Conservation (phyloP, 2,888 invertebrate genomes). For the Ochropacha duplaris region DNA sequence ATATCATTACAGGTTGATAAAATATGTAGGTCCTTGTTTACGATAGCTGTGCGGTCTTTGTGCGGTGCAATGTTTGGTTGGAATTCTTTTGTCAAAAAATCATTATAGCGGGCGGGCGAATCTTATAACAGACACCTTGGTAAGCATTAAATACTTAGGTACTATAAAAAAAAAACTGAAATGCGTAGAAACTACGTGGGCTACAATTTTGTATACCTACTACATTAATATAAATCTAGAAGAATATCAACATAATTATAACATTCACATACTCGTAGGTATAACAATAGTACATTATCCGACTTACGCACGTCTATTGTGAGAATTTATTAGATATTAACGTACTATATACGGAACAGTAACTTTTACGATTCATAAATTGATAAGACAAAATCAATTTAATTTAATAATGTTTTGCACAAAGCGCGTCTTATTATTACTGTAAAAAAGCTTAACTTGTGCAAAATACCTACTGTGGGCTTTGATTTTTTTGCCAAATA, state of each 20-base stretch:
- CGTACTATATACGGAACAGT: not conserved
- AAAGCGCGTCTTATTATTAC: too few relatives aligned
- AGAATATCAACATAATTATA: not conserved
- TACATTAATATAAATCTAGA: not conserved
- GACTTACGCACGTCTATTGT: not conserved
- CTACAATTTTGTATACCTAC: not conserved
- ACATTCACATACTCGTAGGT: not conserved
- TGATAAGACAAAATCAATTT: not conserved
- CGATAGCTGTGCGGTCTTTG: too few relatives aligned
- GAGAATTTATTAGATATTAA: not conserved
- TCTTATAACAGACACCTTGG: too few relatives aligned
- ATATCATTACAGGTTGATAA: too few relatives aligned
- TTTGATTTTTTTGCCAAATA: too few relatives aligned
- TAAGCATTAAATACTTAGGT: too few relatives aligned
- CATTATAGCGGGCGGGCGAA: too few relatives aligned
- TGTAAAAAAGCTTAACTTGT: not conserved
- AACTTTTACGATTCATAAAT: slow-evolving; percentile 5
- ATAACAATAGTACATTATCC: slow-evolving; percentile 7
- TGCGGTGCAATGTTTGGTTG: too few relatives aligned
- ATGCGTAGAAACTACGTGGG: not conserved
- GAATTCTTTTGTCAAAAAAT: too few relatives aligned
- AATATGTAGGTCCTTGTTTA: too few relatives aligned
- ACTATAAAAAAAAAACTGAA: too few relatives aligned
- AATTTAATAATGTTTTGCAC: not conserved
- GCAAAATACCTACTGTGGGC: too few relatives aligned